phyloP scores from a whole-genome alignment of 2,888 invertebrate genomes.

The Octodonta nipae region DNA sequence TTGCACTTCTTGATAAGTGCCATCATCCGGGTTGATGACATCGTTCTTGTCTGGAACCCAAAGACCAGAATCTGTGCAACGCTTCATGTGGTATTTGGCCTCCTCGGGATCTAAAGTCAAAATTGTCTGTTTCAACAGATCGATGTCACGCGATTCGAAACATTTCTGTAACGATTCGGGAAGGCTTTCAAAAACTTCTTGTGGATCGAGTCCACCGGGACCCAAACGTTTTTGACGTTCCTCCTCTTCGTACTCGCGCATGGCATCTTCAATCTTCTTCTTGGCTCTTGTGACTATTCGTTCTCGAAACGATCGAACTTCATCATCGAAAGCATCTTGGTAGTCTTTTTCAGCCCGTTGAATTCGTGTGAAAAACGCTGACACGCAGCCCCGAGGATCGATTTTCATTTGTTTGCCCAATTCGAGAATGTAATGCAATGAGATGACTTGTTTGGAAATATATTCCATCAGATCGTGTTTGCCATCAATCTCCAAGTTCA shows the following conservation, averaged over 20 bases:
- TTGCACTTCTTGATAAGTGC: too few species aligned
- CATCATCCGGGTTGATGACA: too few species aligned
- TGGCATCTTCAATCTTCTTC: conserved; percentile 72
- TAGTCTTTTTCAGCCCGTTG: conserved; percentile 87
- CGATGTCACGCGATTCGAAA: conserved; percentile 75
- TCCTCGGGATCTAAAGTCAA: conserved; percentile 78
- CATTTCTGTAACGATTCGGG: conserved; percentile 72
- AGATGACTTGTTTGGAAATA: too few species aligned
- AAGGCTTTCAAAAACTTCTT: conserved; percentile 87
- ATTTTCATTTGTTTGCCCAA: conserved; percentile 84
- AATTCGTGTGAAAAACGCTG: conserved; percentile 78
- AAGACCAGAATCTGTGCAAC: conserved; percentile 90
- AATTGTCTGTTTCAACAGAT: conserved; percentile 74
- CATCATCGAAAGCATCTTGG: conserved; percentile 85
- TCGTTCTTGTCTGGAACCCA: conserved; percentile 75
- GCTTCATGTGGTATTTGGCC: conserved; percentile 82
- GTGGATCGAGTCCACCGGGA: conserved; percentile 93
- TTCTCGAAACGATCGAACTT: conserved; percentile 75
- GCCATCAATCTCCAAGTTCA: too few species aligned
- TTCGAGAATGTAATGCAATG: too few species aligned
- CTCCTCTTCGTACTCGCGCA: conserved; percentile 71
- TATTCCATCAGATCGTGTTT: too few species aligned
- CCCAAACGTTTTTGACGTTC: conserved; percentile 75
- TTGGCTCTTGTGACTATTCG: conserved; percentile 73
- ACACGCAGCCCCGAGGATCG: conserved; percentile 81